A percentile compares a stretch with the other conserved stretches of the same genome.
These are phyloP conservation scores for Anthophora plumipes DNA, from an alignment of 2,888 invertebrate genomes.

Conservation along the genomic window DNA sequence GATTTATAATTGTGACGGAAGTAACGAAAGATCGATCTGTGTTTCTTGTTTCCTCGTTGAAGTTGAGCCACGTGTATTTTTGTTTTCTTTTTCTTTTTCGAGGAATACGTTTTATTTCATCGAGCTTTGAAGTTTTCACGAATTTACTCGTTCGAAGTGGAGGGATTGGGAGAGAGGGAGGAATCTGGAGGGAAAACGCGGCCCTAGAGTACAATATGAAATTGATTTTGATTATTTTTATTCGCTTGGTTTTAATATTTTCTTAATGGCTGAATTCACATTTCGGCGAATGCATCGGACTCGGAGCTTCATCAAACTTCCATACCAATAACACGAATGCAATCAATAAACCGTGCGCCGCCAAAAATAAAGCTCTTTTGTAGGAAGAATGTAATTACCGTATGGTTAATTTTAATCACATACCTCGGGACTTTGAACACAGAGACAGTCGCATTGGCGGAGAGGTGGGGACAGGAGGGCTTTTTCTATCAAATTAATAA, in stretches of 20 bases:
- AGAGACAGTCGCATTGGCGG: background rate
- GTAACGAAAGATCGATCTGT: too few species aligned
- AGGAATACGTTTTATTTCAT: too few species aligned
- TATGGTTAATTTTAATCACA: slow-evolving; percentile 40
- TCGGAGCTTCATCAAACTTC: slow-evolving; percentile 8
- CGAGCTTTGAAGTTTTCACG: too few species aligned
- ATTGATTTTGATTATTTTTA: slow-evolving; percentile 4
- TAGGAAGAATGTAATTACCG: slow-evolving; percentile 30
- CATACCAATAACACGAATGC: slow-evolving; percentile 7
- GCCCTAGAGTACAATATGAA: background rate
- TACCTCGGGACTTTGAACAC: background rate
- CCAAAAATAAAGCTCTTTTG: slow-evolving; percentile 28
- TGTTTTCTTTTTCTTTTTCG: too few species aligned
- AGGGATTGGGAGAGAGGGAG: too few species aligned
- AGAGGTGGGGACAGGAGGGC: too few species aligned
- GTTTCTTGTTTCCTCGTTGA: too few species aligned
- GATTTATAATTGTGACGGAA: too few species aligned
- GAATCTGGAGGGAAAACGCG: too few species aligned
- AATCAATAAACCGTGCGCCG: slow-evolving; percentile 26
- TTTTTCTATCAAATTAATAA: slow-evolving; percentile 34
- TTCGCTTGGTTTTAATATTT: slow-evolving; percentile 4
- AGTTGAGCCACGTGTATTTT: too few species aligned
- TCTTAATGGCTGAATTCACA: slow-evolving; percentile 14
- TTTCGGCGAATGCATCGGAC: slow-evolving; percentile 3
- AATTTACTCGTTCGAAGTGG: too few species aligned